A percentile compares a stretch with the other conserved stretches of the same genome.
Evolutionary conservation across 2,113 vertebrate species (phyloP).

Genomic region (Calyptommatus sinebrachiatus): DNA sequence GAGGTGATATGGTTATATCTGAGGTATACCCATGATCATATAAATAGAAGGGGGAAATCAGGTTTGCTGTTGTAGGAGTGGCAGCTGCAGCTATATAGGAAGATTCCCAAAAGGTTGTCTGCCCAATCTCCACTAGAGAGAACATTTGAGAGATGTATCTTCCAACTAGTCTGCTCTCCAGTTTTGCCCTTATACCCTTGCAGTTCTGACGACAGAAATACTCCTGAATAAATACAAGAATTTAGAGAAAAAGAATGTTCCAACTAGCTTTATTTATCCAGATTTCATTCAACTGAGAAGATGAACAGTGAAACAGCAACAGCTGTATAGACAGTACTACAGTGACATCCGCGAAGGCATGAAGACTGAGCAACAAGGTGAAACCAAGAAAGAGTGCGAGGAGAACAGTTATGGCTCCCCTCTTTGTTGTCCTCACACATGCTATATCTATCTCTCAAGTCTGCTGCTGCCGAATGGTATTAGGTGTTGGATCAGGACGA

Average conservation of each 20-base stretch:
- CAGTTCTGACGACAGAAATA: neutral
- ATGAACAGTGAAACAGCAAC: constrained; percentile 30
- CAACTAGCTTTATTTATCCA: constrained; percentile 61
- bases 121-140: neutral
- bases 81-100: neutral
- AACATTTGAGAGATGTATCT: neutral
- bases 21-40: neutral
- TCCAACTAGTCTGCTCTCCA: neutral
- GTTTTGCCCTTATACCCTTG: neutral
- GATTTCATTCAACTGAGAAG: constrained; percentile 50
- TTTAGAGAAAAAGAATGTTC: neutral
- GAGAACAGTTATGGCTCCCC: neutral
- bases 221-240: neutral
- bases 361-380: neutral
- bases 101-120: neutral
- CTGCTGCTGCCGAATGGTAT: constrained; percentile 1
- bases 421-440: neutral
- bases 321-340: constrained; percentile 43
- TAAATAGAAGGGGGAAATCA: neutral
- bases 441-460: constrained; percentile 11
- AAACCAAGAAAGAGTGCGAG: neutral
- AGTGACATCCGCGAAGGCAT: constrained; percentile 23
- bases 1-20: neutral
- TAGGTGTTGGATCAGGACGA: neutral
- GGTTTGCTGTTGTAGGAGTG: neutral